Evolutionary conservation across 2,113 vertebrate genomes (phyloP), one percentile per base, ranked within the genome.

Genomic region (Cheirogaleus medius): DNA sequence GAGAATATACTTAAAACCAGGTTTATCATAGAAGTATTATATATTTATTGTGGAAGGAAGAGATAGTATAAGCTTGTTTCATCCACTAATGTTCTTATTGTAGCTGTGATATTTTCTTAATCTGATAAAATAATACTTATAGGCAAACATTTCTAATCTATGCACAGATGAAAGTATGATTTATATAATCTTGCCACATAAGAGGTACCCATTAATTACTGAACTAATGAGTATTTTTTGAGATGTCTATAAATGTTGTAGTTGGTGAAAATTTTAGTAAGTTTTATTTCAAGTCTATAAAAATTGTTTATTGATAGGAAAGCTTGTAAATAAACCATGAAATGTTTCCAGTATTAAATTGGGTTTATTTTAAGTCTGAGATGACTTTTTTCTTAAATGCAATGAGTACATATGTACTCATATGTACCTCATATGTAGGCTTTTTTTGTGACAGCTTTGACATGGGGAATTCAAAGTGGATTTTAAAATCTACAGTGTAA

Each of bases 31-130:
- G 54, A 71, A 91, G 8, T 18, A 63, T 89, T 78, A 58, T 66
- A n/a, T 96, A 87, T 83, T 89, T 93, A 78, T 90, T 84, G 14
- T 87, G 71, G 32, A 80, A 92, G 29, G 52, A 87, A 95, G 32
- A 3, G n/a, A 49, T 89, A 89, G 9, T n/a, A 1, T 82, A 81
- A 91, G 44, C 58, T 66, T 63, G 18, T 74, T 97, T 95, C 15
- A 95, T 96, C 44, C 27, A 63, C 21, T 92, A 8, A 60, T 87
- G 4, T 93, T 96, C 23, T 92, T 96, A 20, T 44, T 91, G 14
- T 91, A 82, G 32, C 66, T 60, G 9, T 96, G 58, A 63, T 77
- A 66, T 77, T 94, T 84, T 83, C 29, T 64, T 23, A 71, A 25
- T 71, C 7, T 95, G 21, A 54, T 95, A 85, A 87, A 91, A 87